A percentile compares a stretch with the other conserved stretches of the same genome.
phyloP scores from a whole-genome alignment of 2,888 invertebrate species.

The Diplolepis rosae region DNA sequence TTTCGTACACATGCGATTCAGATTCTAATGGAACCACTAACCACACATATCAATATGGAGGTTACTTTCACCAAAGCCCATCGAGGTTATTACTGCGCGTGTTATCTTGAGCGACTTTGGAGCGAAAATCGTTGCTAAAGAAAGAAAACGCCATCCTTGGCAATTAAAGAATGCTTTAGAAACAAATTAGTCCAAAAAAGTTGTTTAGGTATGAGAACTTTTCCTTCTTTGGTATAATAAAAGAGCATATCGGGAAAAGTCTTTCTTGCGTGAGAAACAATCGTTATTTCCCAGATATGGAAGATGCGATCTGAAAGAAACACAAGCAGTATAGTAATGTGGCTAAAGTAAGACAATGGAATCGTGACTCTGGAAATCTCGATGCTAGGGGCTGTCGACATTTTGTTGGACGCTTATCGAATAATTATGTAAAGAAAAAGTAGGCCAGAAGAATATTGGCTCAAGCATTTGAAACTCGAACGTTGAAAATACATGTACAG shows the following conservation, averaged over 20 bases:
- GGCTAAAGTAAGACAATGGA: slow-evolving; percentile 27
- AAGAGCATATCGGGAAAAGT: background rate
- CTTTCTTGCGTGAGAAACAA: slow-evolving; percentile 20
- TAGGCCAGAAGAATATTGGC: background rate
- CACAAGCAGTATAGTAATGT: slow-evolving; percentile 21
- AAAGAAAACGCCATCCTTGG: background rate
- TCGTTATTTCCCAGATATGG: background rate
- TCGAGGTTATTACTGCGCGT: slow-evolving; percentile 39
- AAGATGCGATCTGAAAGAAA: slow-evolving; percentile 11
- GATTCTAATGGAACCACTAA: slow-evolving; percentile 32
- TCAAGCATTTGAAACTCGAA: background rate
- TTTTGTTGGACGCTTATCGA: slow-evolving; percentile 9
- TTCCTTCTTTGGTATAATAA: background rate
- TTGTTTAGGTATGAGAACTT: background rate
- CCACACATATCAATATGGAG: slow-evolving; percentile 35
- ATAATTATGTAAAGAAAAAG: background rate
- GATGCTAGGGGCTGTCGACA: slow-evolving; percentile 1
- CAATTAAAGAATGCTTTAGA: background rate
- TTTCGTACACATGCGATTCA: background rate
- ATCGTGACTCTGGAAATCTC: slow-evolving; percentile 30
- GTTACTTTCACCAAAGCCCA: slow-evolving; percentile 49
- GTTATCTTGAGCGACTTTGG: slow-evolving; percentile 29
- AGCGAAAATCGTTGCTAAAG: slow-evolving; percentile 23
- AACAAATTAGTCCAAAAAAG: background rate
- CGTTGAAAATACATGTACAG: no score